Evolutionary conservation across 2,888 invertebrate species (phyloP).

Genomic region (Tuta absoluta): DNA sequence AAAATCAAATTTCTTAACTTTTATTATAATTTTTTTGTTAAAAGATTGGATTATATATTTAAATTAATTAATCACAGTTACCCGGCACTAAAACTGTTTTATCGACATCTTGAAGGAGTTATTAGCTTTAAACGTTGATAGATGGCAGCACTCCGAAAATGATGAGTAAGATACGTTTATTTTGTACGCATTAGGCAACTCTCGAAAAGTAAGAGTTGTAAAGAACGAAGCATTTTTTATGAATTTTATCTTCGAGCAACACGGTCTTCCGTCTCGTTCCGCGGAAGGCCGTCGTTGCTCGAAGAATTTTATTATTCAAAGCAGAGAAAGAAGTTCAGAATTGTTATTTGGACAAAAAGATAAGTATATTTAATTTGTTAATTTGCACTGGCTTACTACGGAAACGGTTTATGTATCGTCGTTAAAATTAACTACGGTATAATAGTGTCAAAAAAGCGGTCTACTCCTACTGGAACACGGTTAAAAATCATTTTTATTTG

Average conservation of each 20-base stretch:
- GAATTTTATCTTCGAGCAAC: too few species aligned
- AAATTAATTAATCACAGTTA: slow-evolving; percentile 1
- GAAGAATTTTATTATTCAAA: too few species aligned
- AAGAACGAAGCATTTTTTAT: background rate
- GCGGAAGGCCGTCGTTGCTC: too few species aligned
- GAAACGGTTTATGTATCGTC: background rate
- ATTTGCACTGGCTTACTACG: too few species aligned
- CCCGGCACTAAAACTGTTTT: slow-evolving; percentile 4
- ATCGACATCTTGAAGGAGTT: slow-evolving; percentile 16
- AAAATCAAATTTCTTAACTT: background rate
- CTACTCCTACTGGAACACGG: slow-evolving; percentile 1
- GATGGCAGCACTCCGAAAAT: slow-evolving; percentile 13
- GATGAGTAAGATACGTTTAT: slow-evolving; percentile 14
- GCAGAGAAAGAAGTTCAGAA: too few species aligned
- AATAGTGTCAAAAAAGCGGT: background rate
- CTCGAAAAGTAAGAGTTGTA: background rate
- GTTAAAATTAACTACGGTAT: background rate
- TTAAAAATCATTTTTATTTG: background rate
- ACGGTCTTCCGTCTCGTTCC: too few species aligned
- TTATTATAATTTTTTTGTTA: background rate
- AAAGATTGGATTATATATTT: background rate
- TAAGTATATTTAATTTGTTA: too few species aligned
- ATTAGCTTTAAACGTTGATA: background rate
- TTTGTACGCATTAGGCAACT: background rate
- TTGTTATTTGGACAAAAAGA: too few species aligned